A percentile compares a stretch with the other conserved stretches of the same genome.
These are phyloP conservation scores for Conops quadrifasciatus DNA, from an alignment of 2,888 invertebrate species.

Conservation along the genomic window DNA sequence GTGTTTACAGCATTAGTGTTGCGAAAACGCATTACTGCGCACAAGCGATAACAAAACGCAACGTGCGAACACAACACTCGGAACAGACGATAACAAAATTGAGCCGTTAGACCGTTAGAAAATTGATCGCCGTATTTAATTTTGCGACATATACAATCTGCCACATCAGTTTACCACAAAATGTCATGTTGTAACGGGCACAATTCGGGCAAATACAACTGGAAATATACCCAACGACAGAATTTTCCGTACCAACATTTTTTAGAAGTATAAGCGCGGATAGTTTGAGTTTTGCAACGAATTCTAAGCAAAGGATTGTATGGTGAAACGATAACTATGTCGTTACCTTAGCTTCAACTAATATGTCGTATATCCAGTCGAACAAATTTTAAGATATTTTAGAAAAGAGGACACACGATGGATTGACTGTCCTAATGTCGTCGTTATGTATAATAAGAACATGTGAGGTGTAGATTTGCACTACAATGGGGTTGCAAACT, in stretches of 20 bases:
- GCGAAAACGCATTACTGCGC: too few species aligned
- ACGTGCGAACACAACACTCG: too few species aligned
- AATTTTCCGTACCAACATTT: not conserved
- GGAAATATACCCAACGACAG: not conserved
- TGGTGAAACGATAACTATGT: too few species aligned
- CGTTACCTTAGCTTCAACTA: not conserved
- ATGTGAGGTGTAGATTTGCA: not conserved
- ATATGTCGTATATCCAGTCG: not conserved
- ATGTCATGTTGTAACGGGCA: not conserved
- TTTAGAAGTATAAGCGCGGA: too few species aligned
- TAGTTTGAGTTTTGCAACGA: not conserved
- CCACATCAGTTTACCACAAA: not conserved
- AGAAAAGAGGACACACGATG: not conserved
- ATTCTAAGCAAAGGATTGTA: not conserved
- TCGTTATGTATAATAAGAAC: not conserved
- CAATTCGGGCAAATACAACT: not conserved
- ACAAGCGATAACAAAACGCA: too few species aligned
- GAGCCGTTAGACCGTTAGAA: too few species aligned
- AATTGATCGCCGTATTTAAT: too few species aligned
- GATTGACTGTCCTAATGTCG: not conserved
- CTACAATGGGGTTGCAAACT: not conserved
- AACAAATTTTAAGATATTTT: not conserved
- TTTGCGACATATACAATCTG: too few species aligned
- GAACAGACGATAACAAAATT: too few species aligned
- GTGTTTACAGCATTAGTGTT: too few species aligned